These are phyloP conservation scores for Nomada flava DNA, from an alignment of 2,888 invertebrate genomes.

Conservation along the genomic window DNA sequence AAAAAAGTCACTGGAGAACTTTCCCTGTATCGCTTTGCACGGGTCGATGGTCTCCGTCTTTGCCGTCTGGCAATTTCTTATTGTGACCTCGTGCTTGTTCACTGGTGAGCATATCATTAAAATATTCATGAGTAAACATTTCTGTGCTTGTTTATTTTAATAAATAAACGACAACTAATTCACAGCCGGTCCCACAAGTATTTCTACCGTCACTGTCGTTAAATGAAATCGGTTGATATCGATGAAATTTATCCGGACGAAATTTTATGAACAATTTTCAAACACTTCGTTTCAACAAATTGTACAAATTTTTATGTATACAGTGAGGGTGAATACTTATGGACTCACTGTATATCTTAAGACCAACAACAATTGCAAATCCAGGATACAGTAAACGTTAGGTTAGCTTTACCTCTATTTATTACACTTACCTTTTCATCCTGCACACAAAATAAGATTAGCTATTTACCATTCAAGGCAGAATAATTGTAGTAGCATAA, in stretches of 20 bases:
- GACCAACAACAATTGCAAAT: no score
- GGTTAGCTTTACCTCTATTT: no score
- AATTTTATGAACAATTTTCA: no score
- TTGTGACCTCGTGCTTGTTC: constrained; percentile 35
- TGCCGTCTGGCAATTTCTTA: constrained; percentile 77
- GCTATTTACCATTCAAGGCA: background rate
- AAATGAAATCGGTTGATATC: no score
- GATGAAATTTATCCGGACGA: no score
- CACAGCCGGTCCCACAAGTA: background rate
- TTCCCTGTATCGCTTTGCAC: constrained; percentile 69
- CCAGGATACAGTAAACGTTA: no score
- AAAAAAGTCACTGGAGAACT: constrained; percentile 32
- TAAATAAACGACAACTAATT: background rate
- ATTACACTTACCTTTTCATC: background rate
- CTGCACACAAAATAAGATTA: no score
- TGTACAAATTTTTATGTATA: no score
- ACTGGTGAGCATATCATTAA: constrained; percentile 22
- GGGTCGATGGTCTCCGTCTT: constrained; percentile 75
- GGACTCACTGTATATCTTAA: no score
- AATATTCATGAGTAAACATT: background rate
- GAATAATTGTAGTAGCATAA: background rate
- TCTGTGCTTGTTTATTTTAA: background rate
- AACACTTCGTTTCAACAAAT: no score
- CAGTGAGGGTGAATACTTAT: no score
- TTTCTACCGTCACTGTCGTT: no score